Conservation (phyloP, 1,140 invertebrate species). For the Drosophila ananassae region DNA sequence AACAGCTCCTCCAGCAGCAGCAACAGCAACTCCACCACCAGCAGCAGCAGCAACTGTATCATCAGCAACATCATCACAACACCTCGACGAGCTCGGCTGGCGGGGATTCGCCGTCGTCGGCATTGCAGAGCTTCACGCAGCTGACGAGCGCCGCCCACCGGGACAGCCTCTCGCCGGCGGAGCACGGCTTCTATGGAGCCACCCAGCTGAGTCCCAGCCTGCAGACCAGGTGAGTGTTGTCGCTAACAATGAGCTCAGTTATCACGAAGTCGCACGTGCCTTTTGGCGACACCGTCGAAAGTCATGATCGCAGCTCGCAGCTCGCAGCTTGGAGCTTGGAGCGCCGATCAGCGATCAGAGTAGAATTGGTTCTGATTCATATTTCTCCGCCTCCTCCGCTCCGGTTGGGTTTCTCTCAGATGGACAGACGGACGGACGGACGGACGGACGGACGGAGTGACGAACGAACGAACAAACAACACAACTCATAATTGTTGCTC, state of each 20-base stretch:
- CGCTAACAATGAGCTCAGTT: conserved; percentile 65
- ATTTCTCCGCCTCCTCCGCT: conserved; percentile 17
- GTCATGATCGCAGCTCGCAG: conserved; percentile 57
- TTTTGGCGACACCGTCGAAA: conserved; percentile 70
- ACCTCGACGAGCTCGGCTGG: conserved; percentile 76
- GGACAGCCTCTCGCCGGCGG: conserved; percentile 71
- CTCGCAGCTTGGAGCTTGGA: conserved; percentile 2
- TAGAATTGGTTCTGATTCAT: conserved; percentile 60
- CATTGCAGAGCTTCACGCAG: conserved; percentile 79
- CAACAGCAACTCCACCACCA: conserved; percentile 49
- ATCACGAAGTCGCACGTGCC: conserved; percentile 70
- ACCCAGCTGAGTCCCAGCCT: conserved; percentile 68
- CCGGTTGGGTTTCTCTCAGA: conserved; percentile 35
- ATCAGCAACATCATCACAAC: conserved; percentile 61
- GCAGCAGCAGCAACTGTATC: conserved; percentile 26
- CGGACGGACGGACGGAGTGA: conserved; percentile 31
- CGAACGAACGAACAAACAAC: conserved; percentile 12
- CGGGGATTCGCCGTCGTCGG: conserved; percentile 74
- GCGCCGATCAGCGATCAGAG: conserved; percentile 37
- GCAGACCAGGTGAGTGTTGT: conserved; percentile 74
- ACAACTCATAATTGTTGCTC: conserved; percentile 21
- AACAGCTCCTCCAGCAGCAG: conserved; percentile 53
- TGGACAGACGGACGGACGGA: not conserved
- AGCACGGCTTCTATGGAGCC: conserved; percentile 61
- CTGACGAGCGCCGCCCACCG: conserved; percentile 67